These are phyloP conservation scores for Caenorhabditis inopinata DNA, from an alignment of 1,140 invertebrate genomes.

Conservation along the genomic window DNA sequence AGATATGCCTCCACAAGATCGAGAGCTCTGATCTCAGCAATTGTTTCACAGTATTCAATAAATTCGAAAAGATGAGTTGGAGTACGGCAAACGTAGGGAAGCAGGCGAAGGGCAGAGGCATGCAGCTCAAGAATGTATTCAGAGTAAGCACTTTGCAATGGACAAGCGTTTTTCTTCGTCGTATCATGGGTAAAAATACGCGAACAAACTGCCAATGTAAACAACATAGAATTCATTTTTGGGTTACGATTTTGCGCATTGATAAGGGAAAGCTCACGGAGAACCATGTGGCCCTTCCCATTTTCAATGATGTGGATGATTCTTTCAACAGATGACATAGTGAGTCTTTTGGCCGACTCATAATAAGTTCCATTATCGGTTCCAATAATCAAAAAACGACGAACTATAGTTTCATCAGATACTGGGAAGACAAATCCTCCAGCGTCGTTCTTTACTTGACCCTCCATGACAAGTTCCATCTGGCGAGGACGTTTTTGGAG, in stretches of 20 bases:
- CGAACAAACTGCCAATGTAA: slow-evolving; percentile 67
- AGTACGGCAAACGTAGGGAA: slow-evolving; percentile 62
- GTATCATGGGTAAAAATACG: slow-evolving; percentile 46
- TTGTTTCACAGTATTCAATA: slow-evolving; percentile 57
- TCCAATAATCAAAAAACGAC: slow-evolving; percentile 67
- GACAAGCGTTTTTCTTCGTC: background rate
- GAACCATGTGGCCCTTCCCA: slow-evolving; percentile 61
- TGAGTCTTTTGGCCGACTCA: slow-evolving; percentile 57
- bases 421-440: slow-evolving; percentile 67
- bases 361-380: slow-evolving; percentile 65
- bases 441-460: slow-evolving; percentile 62
- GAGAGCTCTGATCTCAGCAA: slow-evolving; percentile 58
- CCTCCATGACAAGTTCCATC: background rate
- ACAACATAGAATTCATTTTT: too few species aligned
- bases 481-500: background rate
- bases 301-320: slow-evolving; percentile 63
- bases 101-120: slow-evolving; percentile 43
- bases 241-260: slow-evolving; percentile 64
- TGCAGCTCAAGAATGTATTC: slow-evolving; percentile 49
- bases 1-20: slow-evolving; percentile 68
- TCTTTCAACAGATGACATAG: slow-evolving; percentile 59
- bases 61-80: too few species aligned
- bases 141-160: slow-evolving; percentile 10
- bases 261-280: slow-evolving; percentile 61
- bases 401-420: slow-evolving; percentile 62